A percentile compares a stretch with the other conserved stretches of the same genome.
Conservation (phyloP, 2,113 vertebrate genomes). For the Promerops cafer region DNA sequence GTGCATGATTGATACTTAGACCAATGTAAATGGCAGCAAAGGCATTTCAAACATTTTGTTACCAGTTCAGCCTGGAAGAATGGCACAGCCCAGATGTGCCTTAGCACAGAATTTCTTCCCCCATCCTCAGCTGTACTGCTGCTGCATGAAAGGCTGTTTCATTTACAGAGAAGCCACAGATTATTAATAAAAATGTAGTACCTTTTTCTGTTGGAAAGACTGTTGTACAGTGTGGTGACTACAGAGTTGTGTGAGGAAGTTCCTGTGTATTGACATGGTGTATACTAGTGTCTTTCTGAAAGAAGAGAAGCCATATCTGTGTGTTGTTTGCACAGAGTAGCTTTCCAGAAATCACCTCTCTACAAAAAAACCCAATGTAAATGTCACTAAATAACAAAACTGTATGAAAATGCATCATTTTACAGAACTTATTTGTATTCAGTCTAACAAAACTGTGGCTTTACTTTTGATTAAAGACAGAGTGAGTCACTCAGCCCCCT, state of each 20-base stretch:
- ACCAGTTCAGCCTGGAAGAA: not conserved
- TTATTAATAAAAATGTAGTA: not conserved
- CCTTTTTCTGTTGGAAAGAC: not conserved
- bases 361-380: not conserved
- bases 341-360: not conserved
- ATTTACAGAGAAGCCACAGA: not conserved
- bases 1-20: not conserved
- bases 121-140: not conserved
- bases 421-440: not conserved
- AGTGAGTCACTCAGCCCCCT: not conserved
- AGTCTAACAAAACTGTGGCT: not conserved
- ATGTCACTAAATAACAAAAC: not conserved
- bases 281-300: not conserved
- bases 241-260: not conserved
- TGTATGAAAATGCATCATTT: not conserved
- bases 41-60: not conserved
- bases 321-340: not conserved
- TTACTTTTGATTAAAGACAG: not conserved
- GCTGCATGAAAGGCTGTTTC: not conserved
- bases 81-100: not conserved
- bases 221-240: not conserved
- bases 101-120: not conserved
- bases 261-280: not conserved
- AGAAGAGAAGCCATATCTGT: not conserved
- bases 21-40: not conserved